Percentiles rank a stretch among this genome's conserved stretches.
Conservation (phyloP, 2,888 invertebrate genomes). For the Caenorhabditis macrosperma region DNA sequence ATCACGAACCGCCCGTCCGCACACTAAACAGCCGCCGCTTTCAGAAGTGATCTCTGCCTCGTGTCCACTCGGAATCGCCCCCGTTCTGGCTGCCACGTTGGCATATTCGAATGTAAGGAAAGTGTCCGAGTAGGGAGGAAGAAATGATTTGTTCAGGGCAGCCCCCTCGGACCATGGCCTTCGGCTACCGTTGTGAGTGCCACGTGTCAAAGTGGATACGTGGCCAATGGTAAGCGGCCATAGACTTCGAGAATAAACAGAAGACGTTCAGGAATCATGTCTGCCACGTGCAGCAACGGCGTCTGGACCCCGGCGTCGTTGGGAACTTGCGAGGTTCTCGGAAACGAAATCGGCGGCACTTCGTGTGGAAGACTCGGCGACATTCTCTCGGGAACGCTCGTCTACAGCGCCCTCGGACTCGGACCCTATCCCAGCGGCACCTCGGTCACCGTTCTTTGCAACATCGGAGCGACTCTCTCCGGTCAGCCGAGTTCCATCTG, state of each 20-base stretch:
- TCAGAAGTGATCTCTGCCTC: slow-evolving; percentile 28
- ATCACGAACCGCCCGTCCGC: no score
- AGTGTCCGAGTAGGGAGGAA: not conserved
- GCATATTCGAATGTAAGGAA: slow-evolving; percentile 54
- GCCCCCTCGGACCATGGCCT: slow-evolving; percentile 64
- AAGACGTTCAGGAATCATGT: slow-evolving; percentile 38
- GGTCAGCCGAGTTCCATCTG: slow-evolving; percentile 64
- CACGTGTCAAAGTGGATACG: slow-evolving; percentile 54
- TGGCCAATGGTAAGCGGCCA: slow-evolving; percentile 37
- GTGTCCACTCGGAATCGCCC: slow-evolving; percentile 39
- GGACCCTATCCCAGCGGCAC: slow-evolving; percentile 67
- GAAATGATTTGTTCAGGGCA: slow-evolving; percentile 38
- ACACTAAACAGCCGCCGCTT: no score
- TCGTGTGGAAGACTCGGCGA: slow-evolving; percentile 38
- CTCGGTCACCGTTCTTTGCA: slow-evolving; percentile 67
- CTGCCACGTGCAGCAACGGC: slow-evolving; percentile 49
- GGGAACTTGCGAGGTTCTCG: slow-evolving; percentile 52
- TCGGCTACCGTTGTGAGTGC: slow-evolving; percentile 56
- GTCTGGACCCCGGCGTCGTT: slow-evolving; percentile 60
- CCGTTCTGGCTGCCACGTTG: slow-evolving; percentile 41
- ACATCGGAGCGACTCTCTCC: slow-evolving; percentile 60
- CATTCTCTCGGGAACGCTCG: slow-evolving; percentile 40
- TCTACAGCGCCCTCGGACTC: slow-evolving; percentile 38
- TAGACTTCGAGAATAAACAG: not conserved
- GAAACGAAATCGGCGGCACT: slow-evolving; percentile 38